phyloP scores from a whole-genome alignment of 2,888 invertebrate genomes.

The Lasioglossum morio region DNA sequence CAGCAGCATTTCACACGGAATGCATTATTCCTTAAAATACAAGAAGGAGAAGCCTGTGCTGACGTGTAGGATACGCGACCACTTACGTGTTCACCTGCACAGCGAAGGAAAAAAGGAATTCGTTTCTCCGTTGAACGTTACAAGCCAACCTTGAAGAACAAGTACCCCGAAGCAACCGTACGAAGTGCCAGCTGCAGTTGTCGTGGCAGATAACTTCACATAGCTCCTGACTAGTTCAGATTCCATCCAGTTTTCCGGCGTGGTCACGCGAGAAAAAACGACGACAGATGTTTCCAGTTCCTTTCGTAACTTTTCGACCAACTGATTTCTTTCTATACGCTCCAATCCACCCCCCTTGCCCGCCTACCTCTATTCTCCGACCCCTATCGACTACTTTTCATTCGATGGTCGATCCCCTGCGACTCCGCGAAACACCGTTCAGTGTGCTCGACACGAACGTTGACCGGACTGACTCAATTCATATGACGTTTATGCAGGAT shows the following conservation, averaged over 20 bases:
- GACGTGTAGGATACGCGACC: neutral
- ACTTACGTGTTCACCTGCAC: neutral
- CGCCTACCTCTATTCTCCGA: neutral
- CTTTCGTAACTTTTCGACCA: conserved; percentile 45
- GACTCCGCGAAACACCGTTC: conserved; percentile 25
- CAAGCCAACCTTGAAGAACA: neutral
- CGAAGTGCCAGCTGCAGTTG: conserved; percentile 39
- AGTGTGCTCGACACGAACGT: neutral
- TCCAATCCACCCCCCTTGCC: neutral
- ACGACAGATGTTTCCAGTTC: conserved; percentile 21
- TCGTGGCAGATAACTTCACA: conserved; percentile 51
- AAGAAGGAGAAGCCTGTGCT: neutral
- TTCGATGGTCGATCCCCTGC: conserved; percentile 9
- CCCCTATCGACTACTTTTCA: conserved; percentile 4
- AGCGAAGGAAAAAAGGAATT: neutral
- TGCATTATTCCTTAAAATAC: neutral
- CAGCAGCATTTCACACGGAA: neutral
- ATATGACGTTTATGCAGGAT: neutral
- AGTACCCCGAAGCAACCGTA: conserved; percentile 13
- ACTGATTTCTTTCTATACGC: conserved; percentile 40
- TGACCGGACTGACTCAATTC: conserved; percentile 17
- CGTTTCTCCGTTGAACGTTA: conserved; percentile 3
- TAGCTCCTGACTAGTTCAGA: conserved; percentile 33
- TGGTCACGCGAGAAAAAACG: conserved; percentile 26
- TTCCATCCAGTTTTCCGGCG: conserved; percentile 27